Evolutionary conservation across 2,113 vertebrate genomes (phyloP).

Genomic region (Pavo muticus): DNA sequence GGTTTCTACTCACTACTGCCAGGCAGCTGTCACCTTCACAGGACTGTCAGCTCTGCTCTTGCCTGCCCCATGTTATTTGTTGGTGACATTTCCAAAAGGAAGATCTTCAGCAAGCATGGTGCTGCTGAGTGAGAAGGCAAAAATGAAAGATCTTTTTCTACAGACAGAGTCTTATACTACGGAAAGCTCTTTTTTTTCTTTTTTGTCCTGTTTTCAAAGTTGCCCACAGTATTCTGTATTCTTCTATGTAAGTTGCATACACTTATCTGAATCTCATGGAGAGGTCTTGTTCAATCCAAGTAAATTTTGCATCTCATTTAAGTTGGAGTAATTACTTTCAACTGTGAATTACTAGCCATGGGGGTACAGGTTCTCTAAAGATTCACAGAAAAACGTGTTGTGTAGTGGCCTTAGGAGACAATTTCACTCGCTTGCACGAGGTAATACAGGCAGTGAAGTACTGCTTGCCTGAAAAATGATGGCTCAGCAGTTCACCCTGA

Average conservation of each 20-base stretch:
- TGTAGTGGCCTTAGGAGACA: not conserved
- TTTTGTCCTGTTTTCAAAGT: not conserved
- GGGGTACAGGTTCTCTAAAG: not conserved
- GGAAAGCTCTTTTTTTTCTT: not conserved
- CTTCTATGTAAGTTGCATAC: too few species aligned
- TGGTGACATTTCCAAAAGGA: not conserved
- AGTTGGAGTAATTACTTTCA: not conserved
- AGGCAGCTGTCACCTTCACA: fast-evolving
- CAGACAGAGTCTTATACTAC: not conserved
- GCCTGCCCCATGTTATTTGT: not conserved
- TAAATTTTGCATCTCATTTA: not conserved
- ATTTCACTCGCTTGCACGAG: not conserved
- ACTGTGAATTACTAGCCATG: not conserved
- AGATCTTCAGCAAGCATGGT: not conserved
- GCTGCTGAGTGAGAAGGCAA: not conserved
- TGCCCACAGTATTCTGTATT: not conserved
- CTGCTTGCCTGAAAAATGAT: not conserved
- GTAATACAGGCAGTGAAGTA: not conserved
- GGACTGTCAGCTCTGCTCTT: not conserved
- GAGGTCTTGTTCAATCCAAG: not conserved
- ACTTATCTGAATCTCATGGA: not conserved
- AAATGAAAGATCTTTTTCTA: not conserved
- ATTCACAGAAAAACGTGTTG: not conserved
- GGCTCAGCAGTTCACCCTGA: slow-evolving; percentile 31
- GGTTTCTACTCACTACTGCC: not conserved